A percentile compares a stretch with the other conserved stretches of the same genome.
Conservation (phyloP, 2,888 invertebrate genomes). For the Callinectes sapidus region DNA sequence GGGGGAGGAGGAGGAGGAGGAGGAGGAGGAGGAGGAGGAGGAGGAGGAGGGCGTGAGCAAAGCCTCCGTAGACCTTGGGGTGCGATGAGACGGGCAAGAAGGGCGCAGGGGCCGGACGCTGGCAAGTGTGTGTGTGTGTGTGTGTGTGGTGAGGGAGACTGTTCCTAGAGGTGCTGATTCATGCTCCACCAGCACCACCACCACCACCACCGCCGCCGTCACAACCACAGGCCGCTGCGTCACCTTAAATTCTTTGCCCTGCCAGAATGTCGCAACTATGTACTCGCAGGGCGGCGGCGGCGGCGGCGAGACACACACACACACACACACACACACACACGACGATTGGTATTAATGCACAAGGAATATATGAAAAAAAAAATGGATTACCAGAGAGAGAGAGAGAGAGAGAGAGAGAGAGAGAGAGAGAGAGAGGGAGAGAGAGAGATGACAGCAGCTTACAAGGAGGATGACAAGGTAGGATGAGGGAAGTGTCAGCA, state of each 20-base stretch:
- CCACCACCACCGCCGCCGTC: neutral
- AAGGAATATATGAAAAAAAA: neutral
- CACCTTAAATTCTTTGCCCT: neutral
- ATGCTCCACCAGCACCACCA: neutral
- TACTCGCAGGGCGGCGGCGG: too few relatives aligned
- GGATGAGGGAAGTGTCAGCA: neutral
- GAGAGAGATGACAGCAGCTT: neutral
- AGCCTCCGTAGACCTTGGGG: neutral
- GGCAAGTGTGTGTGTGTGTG: constrained; percentile 11
- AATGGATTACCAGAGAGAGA: neutral
- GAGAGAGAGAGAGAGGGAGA: constrained; percentile 26
- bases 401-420: constrained; percentile 43
- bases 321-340: constrained; percentile 29
- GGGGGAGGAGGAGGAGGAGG: too few relatives aligned
- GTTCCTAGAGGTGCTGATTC: constrained; percentile 18
- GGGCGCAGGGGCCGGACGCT: constrained; percentile 24
- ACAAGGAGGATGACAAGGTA: neutral
- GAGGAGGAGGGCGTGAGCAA: constrained; percentile 6
- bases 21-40: neutral
- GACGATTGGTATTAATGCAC: neutral
- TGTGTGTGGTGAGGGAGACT: neutral
- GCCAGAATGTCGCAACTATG: neutral
- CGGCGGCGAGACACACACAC: neutral
- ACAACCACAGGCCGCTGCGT: neutral
- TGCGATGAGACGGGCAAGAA: neutral